Evolutionary conservation across 2,113 vertebrate species (phyloP).

Genomic region (human (Homo sapiens)): DNA sequence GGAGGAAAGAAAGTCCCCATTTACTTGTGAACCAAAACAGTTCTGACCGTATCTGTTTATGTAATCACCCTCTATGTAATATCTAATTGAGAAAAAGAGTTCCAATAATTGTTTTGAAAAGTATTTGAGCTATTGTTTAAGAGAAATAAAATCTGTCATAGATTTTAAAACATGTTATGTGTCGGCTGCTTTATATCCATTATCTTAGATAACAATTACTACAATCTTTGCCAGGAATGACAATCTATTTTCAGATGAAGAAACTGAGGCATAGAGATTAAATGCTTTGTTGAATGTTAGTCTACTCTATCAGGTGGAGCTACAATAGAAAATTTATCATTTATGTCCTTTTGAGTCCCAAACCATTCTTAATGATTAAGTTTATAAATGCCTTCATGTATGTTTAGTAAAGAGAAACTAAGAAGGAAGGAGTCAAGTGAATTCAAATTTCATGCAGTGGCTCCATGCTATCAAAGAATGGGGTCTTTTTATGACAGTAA

Average conservation of each 20-base stretch:
- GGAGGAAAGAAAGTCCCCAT: not conserved
- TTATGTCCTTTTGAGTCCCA: not conserved
- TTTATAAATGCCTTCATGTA: not conserved
- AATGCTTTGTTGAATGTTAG: not conserved
- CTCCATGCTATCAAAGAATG: not conserved
- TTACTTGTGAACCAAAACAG: not conserved
- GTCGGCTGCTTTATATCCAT: not conserved
- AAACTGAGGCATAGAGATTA: not conserved
- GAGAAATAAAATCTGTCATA: not conserved
- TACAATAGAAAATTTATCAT: not conserved
- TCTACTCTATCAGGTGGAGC: not conserved
- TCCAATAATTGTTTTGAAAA: not conserved
- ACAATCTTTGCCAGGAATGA: not conserved
- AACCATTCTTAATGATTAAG: not conserved
- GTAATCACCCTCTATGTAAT: not conserved
- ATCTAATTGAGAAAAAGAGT: not conserved
- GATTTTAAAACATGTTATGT: not conserved
- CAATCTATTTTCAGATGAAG: not conserved
- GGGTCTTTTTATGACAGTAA: not conserved
- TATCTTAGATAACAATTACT: not conserved
- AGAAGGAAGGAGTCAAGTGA: not conserved
- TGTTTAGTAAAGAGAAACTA: conserved; percentile 10
- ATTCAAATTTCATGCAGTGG: not conserved
- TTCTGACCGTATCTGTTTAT: not conserved
- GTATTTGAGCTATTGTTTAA: not conserved